A percentile compares a stretch with the other conserved stretches of the same genome.
Conservation (phyloP, 2,113 vertebrate species). For the Natator depressus region DNA sequence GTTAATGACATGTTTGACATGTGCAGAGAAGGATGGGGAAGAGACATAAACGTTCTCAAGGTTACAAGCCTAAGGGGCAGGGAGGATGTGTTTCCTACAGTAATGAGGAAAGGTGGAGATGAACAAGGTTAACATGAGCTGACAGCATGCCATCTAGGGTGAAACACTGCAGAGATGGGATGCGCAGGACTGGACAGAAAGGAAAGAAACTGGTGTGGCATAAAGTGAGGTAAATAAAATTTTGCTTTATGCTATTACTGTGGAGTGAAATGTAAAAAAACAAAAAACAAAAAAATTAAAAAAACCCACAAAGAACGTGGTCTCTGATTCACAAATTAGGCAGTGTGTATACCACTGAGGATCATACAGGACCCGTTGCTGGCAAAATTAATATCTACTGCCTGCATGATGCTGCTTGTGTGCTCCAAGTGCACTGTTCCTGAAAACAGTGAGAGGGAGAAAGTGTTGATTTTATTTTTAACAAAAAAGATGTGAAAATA, state of each 20-base stretch:
- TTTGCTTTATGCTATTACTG: background rate
- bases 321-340: background rate
- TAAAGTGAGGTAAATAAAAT: background rate
- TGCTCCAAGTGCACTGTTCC: background rate
- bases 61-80: background rate
- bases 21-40: background rate
- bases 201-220: background rate
- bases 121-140: background rate
- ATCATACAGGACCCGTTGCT: background rate
- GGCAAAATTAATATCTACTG: background rate
- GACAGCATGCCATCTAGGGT: background rate
- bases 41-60: background rate
- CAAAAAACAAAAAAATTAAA: background rate
- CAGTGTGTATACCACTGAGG: background rate
- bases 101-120: background rate
- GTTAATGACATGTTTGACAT: background rate
- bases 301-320: background rate
- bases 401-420: background rate
- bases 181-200: background rate
- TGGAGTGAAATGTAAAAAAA: background rate
- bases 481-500: conserved; percentile 2
- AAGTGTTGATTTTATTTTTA: background rate
- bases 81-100: background rate
- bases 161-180: background rate
- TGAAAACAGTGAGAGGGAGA: background rate